A percentile compares a stretch with the other conserved stretches of the same genome.
These are phyloP conservation scores for Pomatostomus ruficeps DNA, from an alignment of 2,113 vertebrate genomes.

Conservation along the genomic window DNA sequence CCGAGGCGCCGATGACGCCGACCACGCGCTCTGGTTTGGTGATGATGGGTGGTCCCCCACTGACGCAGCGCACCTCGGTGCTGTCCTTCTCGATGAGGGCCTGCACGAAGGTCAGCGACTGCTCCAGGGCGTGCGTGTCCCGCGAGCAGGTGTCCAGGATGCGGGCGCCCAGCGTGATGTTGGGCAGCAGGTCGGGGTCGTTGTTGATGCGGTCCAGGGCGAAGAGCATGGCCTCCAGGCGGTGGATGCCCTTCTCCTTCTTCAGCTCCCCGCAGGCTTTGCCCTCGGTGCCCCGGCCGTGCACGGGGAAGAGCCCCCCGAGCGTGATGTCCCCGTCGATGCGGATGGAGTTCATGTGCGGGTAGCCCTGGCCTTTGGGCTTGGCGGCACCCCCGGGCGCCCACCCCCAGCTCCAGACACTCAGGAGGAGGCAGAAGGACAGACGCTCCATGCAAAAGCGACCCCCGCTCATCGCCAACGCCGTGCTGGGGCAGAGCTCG, in stretches of 20 bases:
- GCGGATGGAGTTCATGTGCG: slow-evolving; percentile 94
- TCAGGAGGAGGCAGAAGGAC: slow-evolving; percentile 73
- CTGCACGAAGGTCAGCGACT: slow-evolving; percentile 96
- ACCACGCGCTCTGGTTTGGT: slow-evolving; percentile 92
- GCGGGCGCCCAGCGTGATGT: slow-evolving; percentile 92
- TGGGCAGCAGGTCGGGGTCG: slow-evolving; percentile 91
- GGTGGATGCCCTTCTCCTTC: slow-evolving; percentile 95
- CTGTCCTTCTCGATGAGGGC: slow-evolving; percentile 95
- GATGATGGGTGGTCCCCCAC: slow-evolving; percentile 92
- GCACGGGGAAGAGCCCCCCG: slow-evolving; percentile 92
- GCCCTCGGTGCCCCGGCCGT: slow-evolving; percentile 84
- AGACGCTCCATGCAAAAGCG: slow-evolving; percentile 70
- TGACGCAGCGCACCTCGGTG: slow-evolving; percentile 89
- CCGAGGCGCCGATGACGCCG: slow-evolving; percentile 90
- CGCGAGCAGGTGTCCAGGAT: slow-evolving; percentile 95
- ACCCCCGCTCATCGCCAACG: slow-evolving; percentile 66
- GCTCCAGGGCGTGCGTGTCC: slow-evolving; percentile 93
- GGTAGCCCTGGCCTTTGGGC: slow-evolving; percentile 85
- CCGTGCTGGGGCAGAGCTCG: slow-evolving; percentile 30
- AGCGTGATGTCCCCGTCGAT: slow-evolving; percentile 95
- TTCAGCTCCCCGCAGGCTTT: slow-evolving; percentile 94
- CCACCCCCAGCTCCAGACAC: slow-evolving; percentile 70
- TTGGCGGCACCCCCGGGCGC: slow-evolving; percentile 75
- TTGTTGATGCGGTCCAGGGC: slow-evolving; percentile 96
- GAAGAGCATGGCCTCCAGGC: slow-evolving; percentile 95